These are phyloP conservation scores for Tetraodon nigroviridis DNA, from an alignment of 2,113 vertebrate genomes.

Conservation along the genomic window DNA sequence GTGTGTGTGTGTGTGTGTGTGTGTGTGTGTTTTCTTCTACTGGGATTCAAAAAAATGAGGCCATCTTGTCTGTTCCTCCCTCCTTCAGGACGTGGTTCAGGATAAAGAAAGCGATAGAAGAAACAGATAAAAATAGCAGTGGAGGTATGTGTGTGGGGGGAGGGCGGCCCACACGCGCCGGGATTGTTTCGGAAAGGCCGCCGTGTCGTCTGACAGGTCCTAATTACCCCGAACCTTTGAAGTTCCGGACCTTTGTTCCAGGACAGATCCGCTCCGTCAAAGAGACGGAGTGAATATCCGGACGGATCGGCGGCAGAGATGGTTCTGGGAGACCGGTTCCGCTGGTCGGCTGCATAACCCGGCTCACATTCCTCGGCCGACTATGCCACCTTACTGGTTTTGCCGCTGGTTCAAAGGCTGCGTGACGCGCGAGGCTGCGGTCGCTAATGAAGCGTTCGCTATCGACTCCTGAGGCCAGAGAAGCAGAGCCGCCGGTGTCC, in stretches of 20 bases:
- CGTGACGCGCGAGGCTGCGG: neutral
- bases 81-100: too few species aligned
- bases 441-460: neutral
- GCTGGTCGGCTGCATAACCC: neutral
- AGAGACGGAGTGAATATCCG: neutral
- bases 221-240: slow-evolving; percentile 10
- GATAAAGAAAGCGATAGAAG: too few species aligned
- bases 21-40: neutral
- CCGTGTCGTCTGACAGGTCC: slow-evolving; percentile 14
- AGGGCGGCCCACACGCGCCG: neutral
- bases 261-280: neutral
- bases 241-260: slow-evolving; percentile 13
- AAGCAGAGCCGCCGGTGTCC: too few species aligned
- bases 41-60: too few species aligned
- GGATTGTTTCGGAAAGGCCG: slow-evolving; percentile 1
- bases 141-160: neutral
- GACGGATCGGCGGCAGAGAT: too few species aligned
- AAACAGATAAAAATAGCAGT: too few species aligned
- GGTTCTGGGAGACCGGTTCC: too few species aligned
- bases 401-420: neutral
- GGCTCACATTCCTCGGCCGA: slow-evolving; percentile 1
- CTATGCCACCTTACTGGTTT: slow-evolving; percentile 10
- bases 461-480: neutral
- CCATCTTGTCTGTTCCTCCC: too few species aligned
- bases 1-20: slow-evolving; percentile 7